Conservation (phyloP, 2,888 invertebrate species). For the Caenorhabditis zanzibari region DNA sequence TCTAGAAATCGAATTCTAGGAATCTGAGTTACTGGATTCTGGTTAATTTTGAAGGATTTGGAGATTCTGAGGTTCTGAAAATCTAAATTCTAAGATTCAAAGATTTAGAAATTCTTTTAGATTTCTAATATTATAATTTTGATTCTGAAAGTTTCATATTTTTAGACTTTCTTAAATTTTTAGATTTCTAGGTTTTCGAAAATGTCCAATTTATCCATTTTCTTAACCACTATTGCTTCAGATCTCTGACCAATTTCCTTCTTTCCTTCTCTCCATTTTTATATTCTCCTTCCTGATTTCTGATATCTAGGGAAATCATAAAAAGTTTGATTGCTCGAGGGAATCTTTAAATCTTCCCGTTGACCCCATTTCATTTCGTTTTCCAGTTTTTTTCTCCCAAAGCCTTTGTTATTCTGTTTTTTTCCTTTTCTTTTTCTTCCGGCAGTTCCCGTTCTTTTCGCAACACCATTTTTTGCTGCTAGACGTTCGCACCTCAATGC, state of each 20-base stretch:
- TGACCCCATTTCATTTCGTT: constrained; percentile 3
- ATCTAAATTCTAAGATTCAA: not conserved
- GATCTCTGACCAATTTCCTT: not conserved
- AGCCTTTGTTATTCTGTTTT: constrained; percentile 32
- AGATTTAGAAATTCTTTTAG: not conserved
- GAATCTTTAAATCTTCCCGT: constrained; percentile 20
- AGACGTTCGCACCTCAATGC: not conserved
- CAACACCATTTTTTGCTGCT: not conserved
- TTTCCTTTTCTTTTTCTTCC: not conserved
- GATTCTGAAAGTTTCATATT: too few species aligned
- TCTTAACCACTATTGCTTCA: not conserved
- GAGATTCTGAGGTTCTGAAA: not conserved
- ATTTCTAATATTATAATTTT: too few species aligned
- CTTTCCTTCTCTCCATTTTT: not conserved
- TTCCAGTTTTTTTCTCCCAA: constrained; percentile 10
- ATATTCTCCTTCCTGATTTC: constrained; percentile 1
- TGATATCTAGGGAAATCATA: constrained; percentile 18
- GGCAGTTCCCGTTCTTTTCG: not conserved
- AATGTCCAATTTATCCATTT: too few species aligned
- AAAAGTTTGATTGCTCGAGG: constrained; percentile 52
- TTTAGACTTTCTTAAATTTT: too few species aligned
- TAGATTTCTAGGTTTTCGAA: too few species aligned
- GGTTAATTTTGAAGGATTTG: not conserved
- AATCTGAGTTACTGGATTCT: not conserved
- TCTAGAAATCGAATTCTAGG: too few species aligned